phyloP scores from a whole-genome alignment of 2,888 invertebrate species.

The Cheilosia impressa region DNA sequence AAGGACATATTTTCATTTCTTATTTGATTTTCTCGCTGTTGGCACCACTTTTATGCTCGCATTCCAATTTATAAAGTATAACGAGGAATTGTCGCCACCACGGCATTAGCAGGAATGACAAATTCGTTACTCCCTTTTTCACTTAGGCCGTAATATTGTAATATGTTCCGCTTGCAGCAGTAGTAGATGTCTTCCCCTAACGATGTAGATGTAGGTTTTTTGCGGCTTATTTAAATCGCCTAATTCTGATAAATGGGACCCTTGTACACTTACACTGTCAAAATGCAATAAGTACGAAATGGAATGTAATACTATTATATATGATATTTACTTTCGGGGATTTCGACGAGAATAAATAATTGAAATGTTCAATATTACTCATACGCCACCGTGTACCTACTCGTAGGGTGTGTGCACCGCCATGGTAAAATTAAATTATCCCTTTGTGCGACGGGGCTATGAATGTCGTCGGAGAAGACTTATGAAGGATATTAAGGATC shows the following conservation, averaged over 20 bases:
- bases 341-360: conserved; percentile 45
- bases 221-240: conserved; percentile 34
- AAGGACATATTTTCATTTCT: neutral
- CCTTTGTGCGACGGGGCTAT: conserved; percentile 3
- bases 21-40: conserved; percentile 18
- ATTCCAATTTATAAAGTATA: neutral
- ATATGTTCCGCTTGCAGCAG: conserved; percentile 3
- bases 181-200: neutral
- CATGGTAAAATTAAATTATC: conserved; percentile 31
- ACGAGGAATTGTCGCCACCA: conserved; percentile 6
- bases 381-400: conserved; percentile 9
- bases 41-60: neutral
- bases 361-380: conserved; percentile 57
- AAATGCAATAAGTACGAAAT: conserved; percentile 47
- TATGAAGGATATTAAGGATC: conserved; percentile 8
- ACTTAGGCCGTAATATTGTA: conserved; percentile 20
- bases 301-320: conserved; percentile 48
- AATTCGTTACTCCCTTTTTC: conserved; percentile 31
- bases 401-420: neutral
- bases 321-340: conserved; percentile 55
- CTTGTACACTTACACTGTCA: conserved; percentile 34
- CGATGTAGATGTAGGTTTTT: conserved; percentile 7
- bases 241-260: conserved; percentile 55
- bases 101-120: conserved; percentile 30
- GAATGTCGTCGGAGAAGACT: conserved; percentile 11